Conservation (phyloP, 2,797 vertebrate genomes). For the Sebastes vulpes region DNA sequence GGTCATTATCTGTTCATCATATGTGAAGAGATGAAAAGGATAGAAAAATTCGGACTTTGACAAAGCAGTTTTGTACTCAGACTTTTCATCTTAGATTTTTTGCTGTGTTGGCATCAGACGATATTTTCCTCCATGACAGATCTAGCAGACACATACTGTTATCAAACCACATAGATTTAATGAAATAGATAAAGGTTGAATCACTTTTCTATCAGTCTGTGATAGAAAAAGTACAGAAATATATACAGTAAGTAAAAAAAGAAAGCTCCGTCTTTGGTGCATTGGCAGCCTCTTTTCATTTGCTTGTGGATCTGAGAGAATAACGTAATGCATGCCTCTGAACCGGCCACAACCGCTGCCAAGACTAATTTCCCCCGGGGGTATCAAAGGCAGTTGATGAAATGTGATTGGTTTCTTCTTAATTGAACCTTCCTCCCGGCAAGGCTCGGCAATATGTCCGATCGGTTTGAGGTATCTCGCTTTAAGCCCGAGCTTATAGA, state of each 20-base stretch:
- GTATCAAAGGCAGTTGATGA: constrained; percentile 51
- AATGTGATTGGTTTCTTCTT: constrained; percentile 62
- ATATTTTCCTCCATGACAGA: neutral
- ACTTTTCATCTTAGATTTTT: neutral
- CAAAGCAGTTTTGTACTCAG: neutral
- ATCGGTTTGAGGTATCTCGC: constrained; percentile 31
- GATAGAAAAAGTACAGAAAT: neutral
- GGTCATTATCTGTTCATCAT: neutral
- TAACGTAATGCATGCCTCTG: constrained; percentile 41
- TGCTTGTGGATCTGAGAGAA: constrained; percentile 55
- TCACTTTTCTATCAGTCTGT: neutral
- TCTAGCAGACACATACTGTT: neutral
- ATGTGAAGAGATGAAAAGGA: neutral
- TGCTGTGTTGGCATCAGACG: neutral
- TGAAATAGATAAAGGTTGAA: neutral
- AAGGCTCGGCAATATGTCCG: constrained; percentile 15
- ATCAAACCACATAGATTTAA: neutral
- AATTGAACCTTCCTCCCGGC: constrained; percentile 43
- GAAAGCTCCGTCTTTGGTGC: neutral
- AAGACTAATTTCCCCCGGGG: constrained; percentile 53
- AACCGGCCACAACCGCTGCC: constrained; percentile 47
- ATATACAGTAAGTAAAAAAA: neutral
- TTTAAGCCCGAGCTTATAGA: constrained; percentile 27
- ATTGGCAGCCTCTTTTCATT: constrained; percentile 33
- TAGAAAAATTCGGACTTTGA: neutral